Base-by-base conservation (phyloP, 1,140 invertebrate species). In the Cydia splendana region DNA sequence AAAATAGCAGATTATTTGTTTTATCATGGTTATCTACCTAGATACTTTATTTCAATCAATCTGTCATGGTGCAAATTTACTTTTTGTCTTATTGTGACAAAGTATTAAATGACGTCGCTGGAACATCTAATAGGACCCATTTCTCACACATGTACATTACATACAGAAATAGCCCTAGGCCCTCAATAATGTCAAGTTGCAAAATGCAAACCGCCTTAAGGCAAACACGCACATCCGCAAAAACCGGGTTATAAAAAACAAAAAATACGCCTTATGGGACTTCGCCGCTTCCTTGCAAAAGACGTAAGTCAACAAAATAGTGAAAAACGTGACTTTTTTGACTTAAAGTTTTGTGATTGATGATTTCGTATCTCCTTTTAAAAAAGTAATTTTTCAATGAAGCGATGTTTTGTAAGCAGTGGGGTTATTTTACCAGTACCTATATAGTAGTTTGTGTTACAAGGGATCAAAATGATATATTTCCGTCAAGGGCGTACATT, bases 181-280 rank as follows among this genome's bases (percentile, higher is more conserved):
- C 51, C 57, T 62, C 24, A 62, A 62, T 62, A 62, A 62, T 24
- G 57, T 62, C 20, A 62, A 62, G 24, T 62, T 62, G 20, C 57
- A 62, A 62, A 51, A 24, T 62, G 20, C 57, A 62, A 62, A 51
- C 48, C 48, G 57, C 57, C 57, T 62, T 24, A 12, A 62, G 57
- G 57, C 57, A 62, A 62, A 62, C 20, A 62, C 57, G 57, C 18
- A 24, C 20, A 24, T 62, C 20, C 57, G 57, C 57, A 62, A 62
- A 62, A 62, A 62, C 57, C 57, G 57, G 57, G 18, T 62, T 20
- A 12, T 24, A 30, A 30, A 62, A 62, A 62, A 24, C 9, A 20
- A 62, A 62, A 24, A 62, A 62, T 53, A 62, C 57, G 57, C 57
- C 9, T 24, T 62, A 62, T 62, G 57, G 20, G 10, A 18, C 15